Evolutionary conservation across 2,888 invertebrate species (phyloP).

Genomic region (Erannis defoliaria): DNA sequence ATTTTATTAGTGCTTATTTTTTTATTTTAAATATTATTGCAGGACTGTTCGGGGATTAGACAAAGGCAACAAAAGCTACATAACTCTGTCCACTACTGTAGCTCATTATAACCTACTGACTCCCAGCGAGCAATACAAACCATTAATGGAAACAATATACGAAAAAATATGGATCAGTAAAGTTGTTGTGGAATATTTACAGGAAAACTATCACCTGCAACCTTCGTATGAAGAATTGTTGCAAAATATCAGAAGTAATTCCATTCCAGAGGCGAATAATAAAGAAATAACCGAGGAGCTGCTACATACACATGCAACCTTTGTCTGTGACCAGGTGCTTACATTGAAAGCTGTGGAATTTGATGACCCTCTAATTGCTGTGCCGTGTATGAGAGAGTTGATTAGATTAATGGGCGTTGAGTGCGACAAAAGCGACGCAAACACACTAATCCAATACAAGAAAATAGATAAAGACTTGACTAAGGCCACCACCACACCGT

Average conservation of each 20-base stretch:
- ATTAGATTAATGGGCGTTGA: constrained; percentile 92
- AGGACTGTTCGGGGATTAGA: constrained; percentile 93
- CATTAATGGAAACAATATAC: constrained; percentile 89
- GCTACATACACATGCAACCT: constrained; percentile 92
- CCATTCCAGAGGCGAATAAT: constrained; percentile 76
- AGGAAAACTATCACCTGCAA: constrained; percentile 87
- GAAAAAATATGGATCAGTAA: constrained; percentile 93
- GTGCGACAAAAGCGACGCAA: constrained; percentile 87
- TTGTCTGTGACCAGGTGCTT: constrained; percentile 92
- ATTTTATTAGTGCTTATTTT: no score
- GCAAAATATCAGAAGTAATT: constrained; percentile 86
- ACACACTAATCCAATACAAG: constrained; percentile 83
- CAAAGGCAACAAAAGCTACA: constrained; percentile 89
- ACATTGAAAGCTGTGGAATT: constrained; percentile 87
- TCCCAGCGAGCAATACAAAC: constrained; percentile 90
- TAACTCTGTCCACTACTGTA: constrained; percentile 92
- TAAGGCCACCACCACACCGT: constrained; percentile 92
- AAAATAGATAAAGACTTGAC: constrained; percentile 88
- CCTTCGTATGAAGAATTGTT: constrained; percentile 93
- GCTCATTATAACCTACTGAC: constrained; percentile 93
- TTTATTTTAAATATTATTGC: constrained; percentile 36
- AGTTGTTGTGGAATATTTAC: constrained; percentile 92
- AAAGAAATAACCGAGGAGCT: constrained; percentile 89
- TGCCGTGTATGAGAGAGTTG: constrained; percentile 91
- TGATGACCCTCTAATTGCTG: constrained; percentile 88